Evolutionary conservation across 2,888 invertebrate species (phyloP).

Genomic region (Pristionchus maxplancki): DNA sequence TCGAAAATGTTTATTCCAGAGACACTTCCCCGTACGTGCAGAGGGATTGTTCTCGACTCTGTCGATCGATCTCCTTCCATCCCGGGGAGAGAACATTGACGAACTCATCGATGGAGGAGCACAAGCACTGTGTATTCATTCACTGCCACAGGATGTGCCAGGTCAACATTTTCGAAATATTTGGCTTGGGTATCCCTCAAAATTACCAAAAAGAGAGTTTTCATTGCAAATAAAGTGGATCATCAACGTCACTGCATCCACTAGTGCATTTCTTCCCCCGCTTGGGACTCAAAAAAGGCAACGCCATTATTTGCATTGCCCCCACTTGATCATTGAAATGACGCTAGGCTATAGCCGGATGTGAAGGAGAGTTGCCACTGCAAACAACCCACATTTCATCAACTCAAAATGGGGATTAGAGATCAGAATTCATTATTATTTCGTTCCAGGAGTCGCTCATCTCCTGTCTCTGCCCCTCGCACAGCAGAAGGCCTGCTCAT

Average conservation of each 20-base stretch:
- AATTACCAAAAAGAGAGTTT: no score
- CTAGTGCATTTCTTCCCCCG: not conserved
- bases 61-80: not conserved
- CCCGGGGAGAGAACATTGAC: constrained; percentile 5
- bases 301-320: not conserved
- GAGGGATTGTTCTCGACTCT: constrained; percentile 9
- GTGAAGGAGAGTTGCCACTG: not conserved
- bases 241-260: not conserved
- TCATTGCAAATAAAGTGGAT: not conserved
- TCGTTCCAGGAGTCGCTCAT: constrained; percentile 34
- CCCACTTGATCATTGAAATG: constrained; percentile 14
- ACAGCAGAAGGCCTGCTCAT: not conserved
- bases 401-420: not conserved
- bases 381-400: not conserved
- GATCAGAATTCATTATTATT: no score
- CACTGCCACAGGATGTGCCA: constrained; percentile 46
- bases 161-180: not conserved
- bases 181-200: not conserved
- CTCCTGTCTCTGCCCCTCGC: constrained; percentile 19
- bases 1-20: not conserved
- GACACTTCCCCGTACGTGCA: not conserved
- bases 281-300: not conserved
- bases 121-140: constrained; percentile 40
- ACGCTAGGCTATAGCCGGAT: not conserved
- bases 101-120: not conserved